Base-by-base conservation (phyloP, 2,797 vertebrate genomes). In the Naso thynnoides region DNA sequence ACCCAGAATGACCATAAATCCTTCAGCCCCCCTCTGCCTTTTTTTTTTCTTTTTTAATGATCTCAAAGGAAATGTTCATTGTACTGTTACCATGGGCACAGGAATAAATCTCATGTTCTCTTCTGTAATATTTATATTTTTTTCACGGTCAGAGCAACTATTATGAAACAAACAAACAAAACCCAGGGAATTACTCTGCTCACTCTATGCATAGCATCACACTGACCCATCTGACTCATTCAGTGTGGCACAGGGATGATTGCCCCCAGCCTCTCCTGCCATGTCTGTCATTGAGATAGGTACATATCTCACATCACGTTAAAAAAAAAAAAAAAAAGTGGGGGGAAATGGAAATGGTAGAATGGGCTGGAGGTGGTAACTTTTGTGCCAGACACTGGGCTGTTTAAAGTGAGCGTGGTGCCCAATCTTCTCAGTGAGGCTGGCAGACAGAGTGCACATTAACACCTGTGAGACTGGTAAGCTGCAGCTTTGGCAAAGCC, bases 381-480 rank as follows among this genome's bases (percentile, higher is more conserved):
- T 79, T 79, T 49, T 38, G 69, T 76, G 74, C 75, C 80, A 84
- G 74, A 79, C 52, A 48, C 66, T 23, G 57, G 61, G 72, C 73
- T 77, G 73, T 68, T 81, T 72, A 77, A 86, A 78, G 85, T 78
- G 76, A 84, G 63, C 53, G 55, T 53, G 77, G 62, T 83, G 86
- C 79, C 86, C 83, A 89, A 76, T 88, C 84, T 81, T 73, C 84
- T 84, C 85, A 85, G 85, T 44, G 75, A 88, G 88, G 80, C 86
- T 89, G 85, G 89, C 73, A 91, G 88, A 86, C 87, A 85, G 81
- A 82, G 85, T 56, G 63, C 88, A 92, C 88, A 90, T 90, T 91
- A 92, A 93, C 92, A 94, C 91, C 92, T 92, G 88, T 84, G 91
- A 89, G 82, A 81, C 81, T 83, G 73, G 78, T 88, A 91, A 89